These are phyloP conservation scores for Pteromalus puparum DNA, from an alignment of 1,140 invertebrate genomes.

Conservation along the genomic window DNA sequence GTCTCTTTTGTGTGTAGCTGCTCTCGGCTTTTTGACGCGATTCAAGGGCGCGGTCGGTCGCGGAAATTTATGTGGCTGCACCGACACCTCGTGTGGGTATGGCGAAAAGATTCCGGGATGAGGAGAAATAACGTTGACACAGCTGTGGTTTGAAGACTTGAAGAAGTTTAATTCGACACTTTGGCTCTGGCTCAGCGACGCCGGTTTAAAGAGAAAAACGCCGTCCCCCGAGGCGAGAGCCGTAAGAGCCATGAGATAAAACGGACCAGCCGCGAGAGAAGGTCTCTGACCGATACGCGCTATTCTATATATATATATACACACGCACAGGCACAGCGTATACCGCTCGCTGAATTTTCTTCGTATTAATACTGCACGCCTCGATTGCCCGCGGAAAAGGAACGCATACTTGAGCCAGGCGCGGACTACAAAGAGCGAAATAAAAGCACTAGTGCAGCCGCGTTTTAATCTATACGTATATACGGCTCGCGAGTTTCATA, in stretches of 20 bases:
- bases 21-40: neutral
- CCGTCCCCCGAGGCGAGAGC: neutral
- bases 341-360: slow-evolving; percentile 22
- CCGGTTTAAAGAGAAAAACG: neutral
- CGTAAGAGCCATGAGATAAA: neutral
- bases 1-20: neutral
- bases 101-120: no score
- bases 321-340: neutral
- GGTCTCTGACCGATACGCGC: neutral
- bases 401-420: neutral
- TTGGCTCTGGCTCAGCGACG: no score
- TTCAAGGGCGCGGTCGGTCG: slow-evolving; percentile 23
- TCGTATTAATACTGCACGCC: slow-evolving; percentile 25
- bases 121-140: no score
- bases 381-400: slow-evolving; percentile 22
- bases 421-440: slow-evolving; percentile 17
- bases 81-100: neutral
- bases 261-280: neutral
- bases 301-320: neutral
- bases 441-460: slow-evolving; percentile 4
- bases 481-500: slow-evolving; percentile 29
- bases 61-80: slow-evolving; percentile 25
- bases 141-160: neutral
- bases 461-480: slow-evolving; percentile 25
- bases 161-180: neutral